These are phyloP conservation scores for Neuroterus valhalla DNA, from an alignment of 1,140 invertebrate species.

Conservation along the genomic window DNA sequence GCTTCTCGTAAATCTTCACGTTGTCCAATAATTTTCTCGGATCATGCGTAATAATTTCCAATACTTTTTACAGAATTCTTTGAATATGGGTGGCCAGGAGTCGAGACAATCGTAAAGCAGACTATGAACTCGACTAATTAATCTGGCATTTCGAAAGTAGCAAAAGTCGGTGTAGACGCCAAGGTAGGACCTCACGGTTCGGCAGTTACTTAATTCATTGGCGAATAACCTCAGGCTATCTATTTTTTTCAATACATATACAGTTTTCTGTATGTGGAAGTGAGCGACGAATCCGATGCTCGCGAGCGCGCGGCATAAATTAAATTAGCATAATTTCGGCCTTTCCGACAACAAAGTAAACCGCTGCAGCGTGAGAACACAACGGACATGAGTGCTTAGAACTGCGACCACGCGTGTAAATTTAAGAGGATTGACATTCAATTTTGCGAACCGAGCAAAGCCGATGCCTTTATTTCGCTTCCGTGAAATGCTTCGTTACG, in stretches of 20 bases:
- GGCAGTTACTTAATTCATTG: constrained; percentile 13
- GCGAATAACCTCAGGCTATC: constrained; percentile 12
- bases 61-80: constrained; percentile 15
- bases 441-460: constrained; percentile 33
- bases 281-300: constrained; percentile 30
- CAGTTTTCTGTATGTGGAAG: constrained; percentile 8
- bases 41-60: constrained; percentile 19
- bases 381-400: constrained; percentile 4
- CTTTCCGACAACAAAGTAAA: constrained; percentile 59
- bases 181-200: background rate
- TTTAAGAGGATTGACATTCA: constrained; percentile 30
- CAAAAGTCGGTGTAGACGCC: constrained; percentile 32
- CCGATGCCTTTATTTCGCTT: constrained; percentile 22
- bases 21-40: constrained; percentile 24
- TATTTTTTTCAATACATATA: constrained; percentile 7
- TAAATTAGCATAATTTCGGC: constrained; percentile 66
- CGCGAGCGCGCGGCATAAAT: constrained; percentile 61
- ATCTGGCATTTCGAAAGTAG: constrained; percentile 58
- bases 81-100: constrained; percentile 34
- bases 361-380: constrained; percentile 65
- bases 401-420: constrained; percentile 28
- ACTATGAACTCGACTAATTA: constrained; percentile 63
- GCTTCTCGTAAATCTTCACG: constrained; percentile 24
- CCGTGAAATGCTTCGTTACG: constrained; percentile 9
- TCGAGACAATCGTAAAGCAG: constrained; percentile 43